Conservation (phyloP, 2,797 vertebrate species). For the Pristis pectinata region DNA sequence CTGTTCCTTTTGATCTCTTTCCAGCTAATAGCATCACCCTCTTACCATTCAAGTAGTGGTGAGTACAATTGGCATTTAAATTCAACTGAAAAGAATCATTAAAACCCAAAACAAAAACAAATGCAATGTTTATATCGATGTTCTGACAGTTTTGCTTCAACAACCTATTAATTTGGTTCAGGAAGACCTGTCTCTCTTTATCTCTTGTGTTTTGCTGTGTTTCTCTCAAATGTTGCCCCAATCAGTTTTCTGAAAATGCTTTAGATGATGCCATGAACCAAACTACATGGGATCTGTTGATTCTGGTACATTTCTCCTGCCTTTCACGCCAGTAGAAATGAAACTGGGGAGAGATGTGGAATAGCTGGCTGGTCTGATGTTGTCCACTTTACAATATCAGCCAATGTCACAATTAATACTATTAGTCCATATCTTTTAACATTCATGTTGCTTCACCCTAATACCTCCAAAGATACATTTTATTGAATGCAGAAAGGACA, state of each 20-base stretch:
- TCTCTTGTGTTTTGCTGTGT: neutral
- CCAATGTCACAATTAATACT: too few species aligned
- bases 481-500: neutral
- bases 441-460: neutral
- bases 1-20: slow-evolving; percentile 4
- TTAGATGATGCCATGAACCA: neutral
- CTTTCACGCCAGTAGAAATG: neutral
- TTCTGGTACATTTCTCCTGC: neutral
- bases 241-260: neutral
- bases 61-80: neutral
- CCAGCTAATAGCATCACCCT: neutral
- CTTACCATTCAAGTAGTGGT: neutral
- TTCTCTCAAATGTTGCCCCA: neutral
- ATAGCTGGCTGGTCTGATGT: neutral
- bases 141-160: neutral
- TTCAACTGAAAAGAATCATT: neutral
- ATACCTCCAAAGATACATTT: neutral
- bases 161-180: neutral
- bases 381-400: neutral
- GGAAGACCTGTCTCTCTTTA: neutral
- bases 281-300: neutral
- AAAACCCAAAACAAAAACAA: neutral
- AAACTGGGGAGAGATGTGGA: neutral
- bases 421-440: neutral
- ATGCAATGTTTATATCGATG: neutral